A percentile compares a stretch with the other conserved stretches of the same genome.
These are phyloP conservation scores for Pogonomyrmex californicus DNA, from an alignment of 1,140 invertebrate genomes.

Conservation along the genomic window DNA sequence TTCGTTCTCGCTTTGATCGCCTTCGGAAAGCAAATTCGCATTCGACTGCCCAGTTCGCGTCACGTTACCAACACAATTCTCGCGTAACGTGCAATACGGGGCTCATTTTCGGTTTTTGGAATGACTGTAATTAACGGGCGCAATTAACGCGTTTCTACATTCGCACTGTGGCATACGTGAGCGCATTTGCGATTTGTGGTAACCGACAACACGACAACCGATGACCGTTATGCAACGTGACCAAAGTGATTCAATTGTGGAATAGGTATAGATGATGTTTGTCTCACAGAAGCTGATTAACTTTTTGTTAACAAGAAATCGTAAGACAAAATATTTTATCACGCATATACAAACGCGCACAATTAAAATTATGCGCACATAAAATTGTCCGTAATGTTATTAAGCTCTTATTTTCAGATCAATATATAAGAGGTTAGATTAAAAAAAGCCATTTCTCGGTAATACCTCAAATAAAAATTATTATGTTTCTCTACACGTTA, in stretches of 20 bases:
- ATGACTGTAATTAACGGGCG: conserved; percentile 36
- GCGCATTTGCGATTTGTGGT: background rate
- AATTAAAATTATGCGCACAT: background rate
- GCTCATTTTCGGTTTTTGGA: conserved; percentile 47
- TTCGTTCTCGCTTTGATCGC: conserved; percentile 37
- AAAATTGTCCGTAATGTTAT: background rate
- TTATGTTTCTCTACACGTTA: background rate
- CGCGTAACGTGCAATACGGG: background rate
- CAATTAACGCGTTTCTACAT: conserved; percentile 11
- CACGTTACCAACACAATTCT: conserved; percentile 5
- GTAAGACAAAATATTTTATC: background rate
- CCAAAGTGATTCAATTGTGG: background rate
- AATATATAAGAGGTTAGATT: background rate
- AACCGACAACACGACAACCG: background rate
- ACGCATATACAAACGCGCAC: too few relatives aligned
- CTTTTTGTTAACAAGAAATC: background rate
- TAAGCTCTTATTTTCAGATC: background rate
- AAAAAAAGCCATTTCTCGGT: background rate
- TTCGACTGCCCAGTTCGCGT: background rate
- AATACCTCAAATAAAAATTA: conserved; percentile 8
- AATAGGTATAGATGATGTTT: background rate
- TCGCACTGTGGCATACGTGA: background rate
- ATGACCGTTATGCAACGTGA: background rate
- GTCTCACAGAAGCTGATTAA: background rate
- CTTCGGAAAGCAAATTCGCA: conserved; percentile 30